These are phyloP conservation scores for Colletes latitarsis DNA, from an alignment of 1,140 invertebrate genomes.

Conservation along the genomic window DNA sequence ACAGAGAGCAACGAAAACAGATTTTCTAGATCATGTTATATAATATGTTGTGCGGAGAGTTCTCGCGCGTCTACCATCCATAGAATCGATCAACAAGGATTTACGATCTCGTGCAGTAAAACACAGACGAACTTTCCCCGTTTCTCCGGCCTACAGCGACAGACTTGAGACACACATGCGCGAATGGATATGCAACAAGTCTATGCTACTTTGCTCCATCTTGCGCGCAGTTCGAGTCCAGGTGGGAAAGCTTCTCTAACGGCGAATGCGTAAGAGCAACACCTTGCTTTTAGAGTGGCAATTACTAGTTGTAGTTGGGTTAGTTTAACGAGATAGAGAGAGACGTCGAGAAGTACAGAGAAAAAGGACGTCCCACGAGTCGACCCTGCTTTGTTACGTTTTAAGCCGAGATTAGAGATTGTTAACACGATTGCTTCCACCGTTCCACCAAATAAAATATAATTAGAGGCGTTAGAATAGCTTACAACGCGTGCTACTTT, in stretches of 20 bases:
- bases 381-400: too few relatives aligned
- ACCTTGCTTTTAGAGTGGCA: background rate
- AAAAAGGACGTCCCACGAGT: too few relatives aligned
- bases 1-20: too few relatives aligned
- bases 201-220: constrained; percentile 40
- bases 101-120: background rate
- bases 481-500: too few relatives aligned
- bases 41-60: too few relatives aligned
- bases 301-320: background rate
- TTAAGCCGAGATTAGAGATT: too few relatives aligned
- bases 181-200: constrained; percentile 56
- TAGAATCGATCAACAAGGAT: constrained; percentile 27
- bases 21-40: too few relatives aligned
- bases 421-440: too few relatives aligned
- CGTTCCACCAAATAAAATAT: too few relatives aligned
- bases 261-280: background rate
- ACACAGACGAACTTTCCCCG: constrained; percentile 32
- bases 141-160: constrained; percentile 33
- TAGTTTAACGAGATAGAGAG: background rate
- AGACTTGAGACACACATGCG: constrained; percentile 31
- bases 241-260: background rate
- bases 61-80: background rate
- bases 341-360: background rate
- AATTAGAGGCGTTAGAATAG: too few relatives aligned
- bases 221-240: constrained; percentile 24